Evolutionary conservation across 2,888 invertebrate species (phyloP), one percentile per base, ranked within the genome.

Genomic region (Eilema caniola): DNA sequence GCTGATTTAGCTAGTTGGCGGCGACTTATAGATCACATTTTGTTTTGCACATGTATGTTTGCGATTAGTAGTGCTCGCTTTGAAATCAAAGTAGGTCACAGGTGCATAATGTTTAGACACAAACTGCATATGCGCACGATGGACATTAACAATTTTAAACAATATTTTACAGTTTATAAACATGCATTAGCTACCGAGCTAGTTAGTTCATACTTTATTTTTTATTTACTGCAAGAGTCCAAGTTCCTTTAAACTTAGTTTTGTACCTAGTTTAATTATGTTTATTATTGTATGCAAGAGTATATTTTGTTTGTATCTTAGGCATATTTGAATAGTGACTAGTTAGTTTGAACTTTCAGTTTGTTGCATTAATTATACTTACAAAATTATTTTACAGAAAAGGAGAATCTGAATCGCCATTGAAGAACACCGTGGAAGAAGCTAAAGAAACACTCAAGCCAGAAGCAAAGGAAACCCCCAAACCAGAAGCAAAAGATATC

Each of bases 381-480:
- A 56, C 20, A 53, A 53, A 53, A 53, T n/a, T n/a, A 2, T 12
- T 56, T 31, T 65, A 37, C 33, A 66, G 65, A 31, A 31, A 65
- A 28, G 14, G 20, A n/a, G n/a, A n/a, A 31, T 20, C 23, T n/a
- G 10, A 31, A n/a, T 24, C 24, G 23, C 7, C 33, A 33, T 33
- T 53, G 25, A 67, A 11, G 20, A 20, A 16, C 7, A 1, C 12
- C 14, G 56, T 57, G 57, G n/a, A 23, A 12, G 66, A 57, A 37
- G 20, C 20, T 31, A n/a, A 31, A n/a, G 16, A 47, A 25, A 24
- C 59, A 23, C 23, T 12, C 3, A 24, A 57, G 57, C 53, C 57
- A 20, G 66, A 57, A 57, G 53, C 24, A 57, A 28, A 53, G n/a
- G 14, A 37, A 24, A n/a, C 23, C n/a, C 20, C 1, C 20, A n/a